Conservation (phyloP, 2,888 invertebrate genomes). For the Rotaria macrura region DNA sequence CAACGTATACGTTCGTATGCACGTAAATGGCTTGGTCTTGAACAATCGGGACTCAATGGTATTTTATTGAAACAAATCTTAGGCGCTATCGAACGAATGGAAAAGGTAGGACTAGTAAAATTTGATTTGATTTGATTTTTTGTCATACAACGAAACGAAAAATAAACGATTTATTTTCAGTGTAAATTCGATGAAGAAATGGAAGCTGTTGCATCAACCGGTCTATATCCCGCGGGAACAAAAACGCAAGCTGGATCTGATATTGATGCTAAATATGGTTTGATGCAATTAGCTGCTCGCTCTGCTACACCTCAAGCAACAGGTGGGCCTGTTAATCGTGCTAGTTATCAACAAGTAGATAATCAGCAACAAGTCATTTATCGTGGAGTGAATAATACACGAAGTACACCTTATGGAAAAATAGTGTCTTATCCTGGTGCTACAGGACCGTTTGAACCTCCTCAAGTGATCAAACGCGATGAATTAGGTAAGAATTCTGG, state of each 20-base stretch:
- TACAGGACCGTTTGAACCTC: not conserved
- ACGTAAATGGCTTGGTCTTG: conserved; percentile 31
- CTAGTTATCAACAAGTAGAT: conserved; percentile 4
- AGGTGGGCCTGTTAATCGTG: not conserved
- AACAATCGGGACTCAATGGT: conserved; percentile 22
- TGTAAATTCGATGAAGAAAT: not conserved
- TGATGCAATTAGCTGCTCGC: not conserved
- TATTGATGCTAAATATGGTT: not conserved
- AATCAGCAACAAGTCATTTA: not conserved
- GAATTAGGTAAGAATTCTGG: not conserved
- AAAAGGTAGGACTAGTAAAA: not conserved
- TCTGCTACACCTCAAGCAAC: not conserved
- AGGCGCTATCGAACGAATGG: conserved; percentile 27
- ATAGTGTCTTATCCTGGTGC: not conserved
- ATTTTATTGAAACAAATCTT: conserved; percentile 31
- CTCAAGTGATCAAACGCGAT: not conserved
- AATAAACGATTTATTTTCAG: not conserved
- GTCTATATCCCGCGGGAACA: not conserved
- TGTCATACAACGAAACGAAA: not conserved
- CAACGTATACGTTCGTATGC: not conserved
- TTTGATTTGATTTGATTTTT: not conserved
- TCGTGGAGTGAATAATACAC: not conserved
- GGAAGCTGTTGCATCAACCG: not conserved
- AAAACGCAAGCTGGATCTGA: not conserved
- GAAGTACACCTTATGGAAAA: not conserved